Evolutionary conservation across 2,113 vertebrate species (phyloP), one percentile per base, ranked within the genome.

Genomic region (Trachemys scripta): DNA sequence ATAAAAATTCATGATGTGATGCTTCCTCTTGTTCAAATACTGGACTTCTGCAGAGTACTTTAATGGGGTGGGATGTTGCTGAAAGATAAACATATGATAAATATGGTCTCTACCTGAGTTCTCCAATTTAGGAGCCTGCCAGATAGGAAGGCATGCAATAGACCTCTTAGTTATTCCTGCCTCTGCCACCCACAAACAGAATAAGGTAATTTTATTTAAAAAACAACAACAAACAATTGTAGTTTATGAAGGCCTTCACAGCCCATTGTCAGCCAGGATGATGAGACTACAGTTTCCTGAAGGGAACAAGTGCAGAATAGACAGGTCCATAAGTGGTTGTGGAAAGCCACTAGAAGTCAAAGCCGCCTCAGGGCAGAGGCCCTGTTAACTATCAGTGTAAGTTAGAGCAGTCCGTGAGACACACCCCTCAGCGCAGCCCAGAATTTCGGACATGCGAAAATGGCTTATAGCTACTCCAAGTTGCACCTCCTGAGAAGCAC

Each of bases 1-100:
- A 84, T 50, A 92, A 88, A 93, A 75, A 90, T 89, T 90, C 78
- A 85, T 38, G 87, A 96, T 42, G 76, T 83, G 62, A 54, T n/a
- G 62, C 19, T 92, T 95, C 35, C 51, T 92, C 85, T 84, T 65
- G 35, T 53, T 87, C 69, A 88, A 93, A 88, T 5, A 24, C 57
- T 29, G 69, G 80, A 35, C 53, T 65, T 82, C 90, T 69, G 78
- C 54, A 65, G 69, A 75, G 69, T 62, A 72, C 79, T 80, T 93
- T 83, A 83, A 81, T 83, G 62, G 75, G 27, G 65, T 90, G 89
- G 81, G 89, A 93, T 90, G 42, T 31, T 88, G 83, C 57, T 35
- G 81, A 84, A 85, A 47, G 49, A 89, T 81, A 83, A 20, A 6
- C 16, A 4, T 47, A 10, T 80, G 80, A n/a, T 2, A 10, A 45